Base-by-base conservation (phyloP, 2,113 vertebrate species). In the Neodontobutis hainanensis region DNA sequence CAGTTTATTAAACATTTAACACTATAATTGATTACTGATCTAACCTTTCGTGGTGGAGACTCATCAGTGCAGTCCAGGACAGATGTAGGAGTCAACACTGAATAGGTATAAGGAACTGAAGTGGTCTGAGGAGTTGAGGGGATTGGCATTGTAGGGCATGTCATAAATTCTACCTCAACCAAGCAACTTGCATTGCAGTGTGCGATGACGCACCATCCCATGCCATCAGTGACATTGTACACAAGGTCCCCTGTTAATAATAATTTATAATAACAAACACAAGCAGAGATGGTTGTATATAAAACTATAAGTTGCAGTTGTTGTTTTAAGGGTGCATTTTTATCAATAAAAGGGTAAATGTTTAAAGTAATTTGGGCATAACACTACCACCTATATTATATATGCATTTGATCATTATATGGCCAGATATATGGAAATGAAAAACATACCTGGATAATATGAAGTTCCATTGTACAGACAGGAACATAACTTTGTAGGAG, bases 11-110 rank as follows among this genome's bases (percentile, higher is more conserved):
- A 40, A 46, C 5, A 12, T 11, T 46, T 3, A 46, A 46, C 44
- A 46, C 12, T 46, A 10, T 12, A n/a, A n/a, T n/a, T n/a, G n/a
- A n/a, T n/a, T n/a, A n/a, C n/a, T 11, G 32, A 35, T 38, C 44
- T 36, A 53, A 93, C 92, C 90, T 90, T 77, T 87, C 78, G 88
- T 40, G 84, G 63, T 68, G 87, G 87, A 70, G 52, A 1, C 32
- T 83, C 47, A 36, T 78, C 5, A 49, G 36, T 43, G 73, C 92
- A 93, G 52, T 86, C 81, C 16, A 56, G 16, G 5, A 12, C 34
- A 47, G 74, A 68, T 75, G 84, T 80, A 27, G 73, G 43, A 46
- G 38, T 0, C 5, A 8, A 11, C 49, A 53, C 44, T 49, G 69
- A 46, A 34, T 56, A 8, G n/a, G 57, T 65, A 5, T 27, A 11